A percentile compares a stretch with the other conserved stretches of the same genome.
Evolutionary conservation across 2,113 vertebrate genomes (phyloP).

Genomic region (Amazona vittata): DNA sequence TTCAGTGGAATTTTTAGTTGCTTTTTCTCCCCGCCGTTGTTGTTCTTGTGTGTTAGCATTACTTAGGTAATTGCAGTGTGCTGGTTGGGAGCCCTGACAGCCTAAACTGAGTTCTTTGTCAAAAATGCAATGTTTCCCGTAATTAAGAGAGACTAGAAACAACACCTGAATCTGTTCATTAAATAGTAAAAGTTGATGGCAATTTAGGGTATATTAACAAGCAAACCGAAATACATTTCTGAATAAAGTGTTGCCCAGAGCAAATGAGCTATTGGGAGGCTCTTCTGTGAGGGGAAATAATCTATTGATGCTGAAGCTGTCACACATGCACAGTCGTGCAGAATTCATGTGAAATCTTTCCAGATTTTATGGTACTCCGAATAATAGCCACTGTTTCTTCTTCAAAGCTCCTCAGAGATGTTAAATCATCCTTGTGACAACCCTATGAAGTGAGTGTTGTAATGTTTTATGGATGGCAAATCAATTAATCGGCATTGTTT

Average conservation of each 20-base stretch:
- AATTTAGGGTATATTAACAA: conserved; percentile 12
- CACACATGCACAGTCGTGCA: background rate
- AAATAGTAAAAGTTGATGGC: conserved; percentile 28
- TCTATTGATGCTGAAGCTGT: background rate
- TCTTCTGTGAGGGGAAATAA: background rate
- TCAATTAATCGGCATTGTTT: conserved; percentile 10
- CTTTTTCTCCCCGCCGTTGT: background rate
- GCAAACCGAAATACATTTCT: conserved; percentile 18
- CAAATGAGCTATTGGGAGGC: background rate
- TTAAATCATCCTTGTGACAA: conserved; percentile 49
- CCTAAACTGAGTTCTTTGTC: conserved; percentile 34
- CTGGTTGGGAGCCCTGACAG: background rate
- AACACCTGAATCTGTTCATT: conserved; percentile 55
- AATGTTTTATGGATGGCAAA: conserved; percentile 23
- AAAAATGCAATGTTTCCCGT: conserved; percentile 4
- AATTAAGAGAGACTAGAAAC: conserved; percentile 43
- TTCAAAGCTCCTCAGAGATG: conserved; percentile 32
- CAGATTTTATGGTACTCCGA: background rate
- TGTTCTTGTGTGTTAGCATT: background rate
- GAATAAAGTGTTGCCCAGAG: background rate
- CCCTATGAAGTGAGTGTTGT: conserved; percentile 37
- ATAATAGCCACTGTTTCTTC: conserved; percentile 38
- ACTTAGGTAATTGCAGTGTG: conserved; percentile 39
- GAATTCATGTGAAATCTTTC: conserved; percentile 24
- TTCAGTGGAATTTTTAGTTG: background rate